Evolutionary conservation across 2,797 vertebrate genomes (phyloP), one percentile per base, ranked within the genome.

Genomic region (Remorina albescens): DNA sequence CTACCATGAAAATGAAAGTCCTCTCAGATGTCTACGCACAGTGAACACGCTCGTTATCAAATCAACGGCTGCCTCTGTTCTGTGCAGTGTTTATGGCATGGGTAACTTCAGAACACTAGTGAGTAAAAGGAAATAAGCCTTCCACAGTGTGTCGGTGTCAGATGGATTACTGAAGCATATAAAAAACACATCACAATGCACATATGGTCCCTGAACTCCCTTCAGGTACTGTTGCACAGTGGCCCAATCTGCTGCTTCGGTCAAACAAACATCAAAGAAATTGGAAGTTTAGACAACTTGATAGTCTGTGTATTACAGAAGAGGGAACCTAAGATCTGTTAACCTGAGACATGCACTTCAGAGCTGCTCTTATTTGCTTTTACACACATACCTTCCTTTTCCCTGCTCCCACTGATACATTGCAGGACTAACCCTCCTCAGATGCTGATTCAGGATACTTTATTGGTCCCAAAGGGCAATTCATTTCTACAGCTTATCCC

Each of bases 251-350:
- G 42, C 74, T 70, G 60, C 71, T 76, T 55, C 3, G 18, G 60
- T 81, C 76, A 87, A 87, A 89, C 80, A 77, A 78, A 87, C 85
- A 87, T 91, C 83, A 91, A 91, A 92, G 87, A 70, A 49, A 50
- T 0, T 73, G 73, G 21, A 78, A 62, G 80, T 91, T 88, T 84
- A 66, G 69, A 87, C 71, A 87, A 76, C 34, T 55, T 73, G 59
- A 77, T 68, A 44, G 74, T 62, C 36, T 71, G 65, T 80, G 68
- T 49, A 59, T 64, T 18, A 3, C 67, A 71, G 76, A 34, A 32
- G 55, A 67, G 64, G 65, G 71, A 82, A 74, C 36, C 64, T 83
- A 59, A 69, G 46, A 58, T 54, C 68, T 26, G 57, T 58, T 77
- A 57, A 81, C 78, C 73, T 57, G 72, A 84, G 60, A 57, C 67